phyloP scores from a whole-genome alignment of 53 echinoderm and acorn worm genomes.

The Echinarachnius parma region DNA sequence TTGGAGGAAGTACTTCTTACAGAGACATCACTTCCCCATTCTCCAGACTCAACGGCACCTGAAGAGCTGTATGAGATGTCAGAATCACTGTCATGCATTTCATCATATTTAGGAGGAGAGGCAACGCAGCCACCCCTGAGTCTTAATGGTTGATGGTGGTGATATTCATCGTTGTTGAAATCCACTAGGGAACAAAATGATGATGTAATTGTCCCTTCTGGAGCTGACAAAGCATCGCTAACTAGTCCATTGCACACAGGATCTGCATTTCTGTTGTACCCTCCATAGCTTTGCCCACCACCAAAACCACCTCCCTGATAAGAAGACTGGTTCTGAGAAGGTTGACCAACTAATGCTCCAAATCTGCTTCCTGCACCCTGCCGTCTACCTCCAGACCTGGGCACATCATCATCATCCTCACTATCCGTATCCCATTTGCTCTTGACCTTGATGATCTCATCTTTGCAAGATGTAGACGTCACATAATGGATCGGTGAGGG shows the following conservation, averaged over 20 bases:
- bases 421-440: slow-evolving; percentile 49
- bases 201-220: no score
- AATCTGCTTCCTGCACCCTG: background rate
- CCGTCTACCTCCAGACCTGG: slow-evolving; percentile 15
- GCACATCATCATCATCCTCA: slow-evolving; percentile 32
- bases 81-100: slow-evolving; percentile 1
- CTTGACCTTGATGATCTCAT: slow-evolving; percentile 41
- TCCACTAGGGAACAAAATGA: no score
- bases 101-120: slow-evolving; percentile 23
- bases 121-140: slow-evolving; percentile 33
- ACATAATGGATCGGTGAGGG: slow-evolving; percentile 29
- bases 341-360: background rate
- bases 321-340: background rate
- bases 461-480: slow-evolving; percentile 34
- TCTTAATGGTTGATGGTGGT: slow-evolving; percentile 22
- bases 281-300: slow-evolving; percentile 17
- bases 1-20: background rate
- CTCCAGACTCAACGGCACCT: slow-evolving; percentile 2
- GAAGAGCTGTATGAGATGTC: slow-evolving; percentile 19
- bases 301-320: background rate
- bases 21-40: background rate
- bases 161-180: no score
- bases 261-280: slow-evolving; percentile 5
- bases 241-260: background rate
- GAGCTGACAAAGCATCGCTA: background rate